Evolutionary conservation across 2,113 vertebrate genomes (phyloP), one percentile per base, ranked within the genome.

Genomic region (Elaphurus davidianus): DNA sequence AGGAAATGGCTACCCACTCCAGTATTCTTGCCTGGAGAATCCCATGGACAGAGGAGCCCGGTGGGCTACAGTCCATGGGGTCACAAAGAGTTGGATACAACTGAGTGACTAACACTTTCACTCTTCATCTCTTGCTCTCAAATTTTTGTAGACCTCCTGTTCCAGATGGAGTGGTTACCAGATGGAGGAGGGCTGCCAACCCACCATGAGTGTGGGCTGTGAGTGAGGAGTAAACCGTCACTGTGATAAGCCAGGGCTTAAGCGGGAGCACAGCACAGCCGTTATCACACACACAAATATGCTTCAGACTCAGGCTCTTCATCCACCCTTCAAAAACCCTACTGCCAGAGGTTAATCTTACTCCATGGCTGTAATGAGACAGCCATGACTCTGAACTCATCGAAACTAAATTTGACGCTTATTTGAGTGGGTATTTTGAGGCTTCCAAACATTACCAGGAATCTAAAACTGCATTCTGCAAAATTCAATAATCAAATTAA

Each of bases 211-310:
- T 3, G 1, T 27, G 91, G 6, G 17, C 9, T 27, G 6, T 30
- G 10, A 71, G 23, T 82, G 12, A 40, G 19, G 23, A 28, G 25
- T 28, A 7, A 90, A 23, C 6, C 8, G 17, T 47, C 17, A 28
- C n/a, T 16, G 15, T 7, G 33, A 36, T n/a, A 60, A 33, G 11
- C 71, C 82, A 43, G 71, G 79, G 11, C 25, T 5, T 33, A 8
- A 11, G 21, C 3, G 30, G 30, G 10, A 45, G n/a, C 45, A 21
- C 21, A 2, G 28, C n/a, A 2, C 9, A 28, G 40, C 25, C 0
- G 27, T 8, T 27, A 16, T 36, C 6, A 33, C 33, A n/a, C 16
- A 2, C 17, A 30, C 9, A 74, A 78, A 79, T 28, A 8, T 9
- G 36, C 21, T 55, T 57, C 36, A 57, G 36, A 47, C 16, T 6